Percentiles rank a stretch among this genome's conserved stretches.
These are phyloP conservation scores for Anorthoa munda DNA, from an alignment of 2,888 invertebrate species.

Conservation along the genomic window DNA sequence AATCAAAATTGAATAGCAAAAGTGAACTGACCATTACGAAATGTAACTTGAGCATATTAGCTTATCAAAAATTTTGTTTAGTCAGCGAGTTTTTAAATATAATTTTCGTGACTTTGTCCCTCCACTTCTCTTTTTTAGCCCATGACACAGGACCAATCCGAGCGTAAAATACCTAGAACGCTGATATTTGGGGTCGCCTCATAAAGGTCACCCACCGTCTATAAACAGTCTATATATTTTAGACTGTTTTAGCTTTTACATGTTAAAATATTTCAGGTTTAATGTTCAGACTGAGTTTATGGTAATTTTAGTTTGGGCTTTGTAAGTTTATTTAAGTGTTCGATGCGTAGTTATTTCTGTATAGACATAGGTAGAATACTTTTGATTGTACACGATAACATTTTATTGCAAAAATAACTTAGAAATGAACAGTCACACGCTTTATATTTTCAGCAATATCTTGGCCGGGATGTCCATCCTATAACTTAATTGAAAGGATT, in stretches of 20 bases:
- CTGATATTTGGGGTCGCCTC: constrained; percentile 25
- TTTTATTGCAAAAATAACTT: too few species aligned
- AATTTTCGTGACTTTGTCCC: background rate
- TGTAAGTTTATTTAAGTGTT: background rate
- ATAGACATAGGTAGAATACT: too few species aligned
- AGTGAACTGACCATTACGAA: background rate
- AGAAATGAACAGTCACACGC: too few species aligned
- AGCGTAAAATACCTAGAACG: constrained; percentile 40
- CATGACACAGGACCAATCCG: constrained; percentile 10
- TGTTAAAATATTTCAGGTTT: constrained; percentile 15
- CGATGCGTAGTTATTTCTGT: background rate
- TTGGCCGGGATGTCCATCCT: background rate
- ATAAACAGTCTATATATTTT: constrained; percentile 18
- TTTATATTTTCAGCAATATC: too few species aligned
- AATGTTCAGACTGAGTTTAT: background rate
- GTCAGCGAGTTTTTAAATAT: background rate
- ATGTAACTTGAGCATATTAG: background rate
- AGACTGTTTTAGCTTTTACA: constrained; percentile 15
- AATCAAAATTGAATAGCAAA: background rate
- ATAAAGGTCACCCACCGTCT: constrained; percentile 43
- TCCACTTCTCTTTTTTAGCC: constrained; percentile 29
- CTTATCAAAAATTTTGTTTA: background rate
- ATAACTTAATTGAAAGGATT: background rate
- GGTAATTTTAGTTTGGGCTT: background rate
- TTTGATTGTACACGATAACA: too few species aligned